Conservation (phyloP, 2,888 invertebrate genomes). For the Copidosoma aretas region DNA sequence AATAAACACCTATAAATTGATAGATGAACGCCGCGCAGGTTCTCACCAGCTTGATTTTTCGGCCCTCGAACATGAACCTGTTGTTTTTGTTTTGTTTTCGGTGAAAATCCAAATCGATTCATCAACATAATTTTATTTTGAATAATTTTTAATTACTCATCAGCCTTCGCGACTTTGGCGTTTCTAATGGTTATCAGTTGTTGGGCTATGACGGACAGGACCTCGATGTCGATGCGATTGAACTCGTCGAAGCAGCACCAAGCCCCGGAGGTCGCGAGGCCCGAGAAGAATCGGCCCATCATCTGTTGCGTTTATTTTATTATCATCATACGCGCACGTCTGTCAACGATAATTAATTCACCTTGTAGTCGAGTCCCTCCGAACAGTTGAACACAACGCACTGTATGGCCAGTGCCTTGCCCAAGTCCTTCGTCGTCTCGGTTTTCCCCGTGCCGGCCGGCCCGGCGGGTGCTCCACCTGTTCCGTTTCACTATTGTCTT, state of each 20-base stretch:
- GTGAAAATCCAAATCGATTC: too few relatives aligned
- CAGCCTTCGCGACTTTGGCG: conserved; percentile 76
- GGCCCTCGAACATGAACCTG: conserved; percentile 88
- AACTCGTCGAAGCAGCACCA: conserved; percentile 95
- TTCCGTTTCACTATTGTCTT: not conserved
- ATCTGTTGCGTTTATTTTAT: conserved; percentile 64
- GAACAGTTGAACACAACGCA: conserved; percentile 94
- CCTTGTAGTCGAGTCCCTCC: conserved; percentile 73
- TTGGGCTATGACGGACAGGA: conserved; percentile 87
- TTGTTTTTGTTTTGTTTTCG: too few relatives aligned
- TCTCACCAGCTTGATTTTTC: conserved; percentile 81
- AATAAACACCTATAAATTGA: too few relatives aligned
- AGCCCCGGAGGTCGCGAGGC: conserved; percentile 86
- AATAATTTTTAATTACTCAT: conserved; percentile 60
- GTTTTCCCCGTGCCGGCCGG: conserved; percentile 91
- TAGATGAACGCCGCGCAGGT: conserved; percentile 86
- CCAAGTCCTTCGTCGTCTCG: conserved; percentile 88
- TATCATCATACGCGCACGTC: not conserved
- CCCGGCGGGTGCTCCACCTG: conserved; percentile 87
- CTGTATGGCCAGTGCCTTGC: conserved; percentile 85
- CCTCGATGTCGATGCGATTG: conserved; percentile 89
- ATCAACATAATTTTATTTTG: too few relatives aligned
- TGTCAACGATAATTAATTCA: conserved; percentile 42
- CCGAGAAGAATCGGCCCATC: conserved; percentile 92
- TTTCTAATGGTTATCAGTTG: conserved; percentile 87